Evolutionary conservation across 2,888 invertebrate species (phyloP), one percentile per base, ranked within the genome.

Genomic region (Cosmia trapezina): DNA sequence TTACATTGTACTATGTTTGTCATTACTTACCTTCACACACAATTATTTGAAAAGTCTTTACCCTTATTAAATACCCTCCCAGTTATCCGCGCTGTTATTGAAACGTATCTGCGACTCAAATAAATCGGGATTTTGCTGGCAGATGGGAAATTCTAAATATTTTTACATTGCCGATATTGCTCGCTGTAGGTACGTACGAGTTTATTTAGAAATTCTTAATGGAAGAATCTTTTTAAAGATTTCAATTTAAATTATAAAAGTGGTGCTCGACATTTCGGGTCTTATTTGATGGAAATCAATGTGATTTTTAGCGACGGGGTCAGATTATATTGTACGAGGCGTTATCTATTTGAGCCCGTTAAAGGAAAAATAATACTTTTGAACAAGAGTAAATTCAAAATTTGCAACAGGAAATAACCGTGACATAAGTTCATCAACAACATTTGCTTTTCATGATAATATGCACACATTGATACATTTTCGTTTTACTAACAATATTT

Each of bases 401-500:
- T 56, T 12, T 22, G 6, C 0, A 59, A 54, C 28, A 53, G n/a
- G 8, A 69, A 64, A 66, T n/a, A 53, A 51, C 47, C 49, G 9
- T 54, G 12, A 53, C 28, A 56, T 67, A 22, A 22, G 7, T 54
- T 28, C 43, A 43, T 43, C 43, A 37, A 49, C 41, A 75, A 64
- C 66, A 65, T 75, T 83, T 75, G n/a, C 62, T 45, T 56, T 41
- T 49, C 72, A 63, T 63, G 64, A 67, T 79, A 81, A 81, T 75
- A 81, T 71, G 64, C 72, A 78, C 59, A 81, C 73, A 86, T 87
- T 87, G 84, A 81, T 86, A 85, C 79, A 85, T 86, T 85, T 86
- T 86, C 80, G 85, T 86, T 87, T 82, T 84, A 87, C 87, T 83
- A 84, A 73, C 82, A 74, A 80, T 83, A 82, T 83, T 86, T 81